These are phyloP conservation scores for Xylophagus ater DNA, from an alignment of 2,888 invertebrate genomes.

Conservation along the genomic window DNA sequence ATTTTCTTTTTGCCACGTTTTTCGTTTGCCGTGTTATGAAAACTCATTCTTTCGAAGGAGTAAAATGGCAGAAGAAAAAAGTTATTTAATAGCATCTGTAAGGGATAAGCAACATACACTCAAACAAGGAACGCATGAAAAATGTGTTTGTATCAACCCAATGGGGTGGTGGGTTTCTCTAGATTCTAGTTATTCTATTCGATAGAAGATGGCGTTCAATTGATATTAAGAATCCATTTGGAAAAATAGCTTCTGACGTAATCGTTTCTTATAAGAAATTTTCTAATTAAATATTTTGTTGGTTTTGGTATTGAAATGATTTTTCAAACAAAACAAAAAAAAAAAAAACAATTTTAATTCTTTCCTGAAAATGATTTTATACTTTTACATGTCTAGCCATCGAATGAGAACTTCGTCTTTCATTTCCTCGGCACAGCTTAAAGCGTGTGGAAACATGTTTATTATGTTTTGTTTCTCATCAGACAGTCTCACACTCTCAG, in stretches of 20 bases:
- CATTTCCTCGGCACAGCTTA: no score
- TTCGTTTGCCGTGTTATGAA: not conserved
- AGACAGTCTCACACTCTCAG: not conserved
- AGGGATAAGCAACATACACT: conserved; percentile 5
- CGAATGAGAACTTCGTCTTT: no score
- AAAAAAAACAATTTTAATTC: no score
- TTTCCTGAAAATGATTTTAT: no score
- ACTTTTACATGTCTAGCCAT: no score
- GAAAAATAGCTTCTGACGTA: no score
- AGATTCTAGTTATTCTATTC: conserved; percentile 10
- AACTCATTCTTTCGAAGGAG: not conserved
- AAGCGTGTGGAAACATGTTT: no score
- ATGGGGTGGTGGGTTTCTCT: conserved; percentile 1
- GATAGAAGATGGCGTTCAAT: conserved; percentile 12
- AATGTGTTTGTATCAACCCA: not conserved
- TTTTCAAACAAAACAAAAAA: no score
- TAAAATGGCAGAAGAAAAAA: conserved; percentile 2
- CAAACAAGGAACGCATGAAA: conserved; percentile 7
- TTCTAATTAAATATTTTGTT: conserved; percentile 10
- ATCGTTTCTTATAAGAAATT: conserved; percentile 9
- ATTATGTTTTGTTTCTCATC: conserved; percentile 4
- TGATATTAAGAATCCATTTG: conserved; percentile 10
- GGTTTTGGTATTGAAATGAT: no score
- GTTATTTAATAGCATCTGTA: no score
- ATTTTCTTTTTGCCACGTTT: no score